Evolutionary conservation across 2,113 vertebrate genomes (phyloP).

Genomic region (Litocranius walleri): DNA sequence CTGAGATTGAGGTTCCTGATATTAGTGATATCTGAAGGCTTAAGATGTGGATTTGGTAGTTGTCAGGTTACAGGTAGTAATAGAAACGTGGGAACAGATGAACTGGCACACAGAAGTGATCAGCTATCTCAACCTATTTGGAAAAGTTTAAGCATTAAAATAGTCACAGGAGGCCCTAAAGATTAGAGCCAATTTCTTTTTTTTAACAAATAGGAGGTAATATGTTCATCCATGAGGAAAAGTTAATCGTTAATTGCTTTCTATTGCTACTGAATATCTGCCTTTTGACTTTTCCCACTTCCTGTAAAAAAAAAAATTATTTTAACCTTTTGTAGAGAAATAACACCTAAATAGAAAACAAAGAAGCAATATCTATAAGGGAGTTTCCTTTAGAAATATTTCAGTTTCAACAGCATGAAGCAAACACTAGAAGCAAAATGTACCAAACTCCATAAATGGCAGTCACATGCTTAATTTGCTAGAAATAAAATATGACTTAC

Average conservation of each 20-base stretch:
- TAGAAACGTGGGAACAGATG: background rate
- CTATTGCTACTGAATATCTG: background rate
- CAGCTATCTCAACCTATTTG: background rate
- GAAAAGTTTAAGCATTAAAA: slow-evolving; percentile 24
- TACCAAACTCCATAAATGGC: background rate
- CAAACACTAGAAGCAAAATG: slow-evolving; percentile 37
- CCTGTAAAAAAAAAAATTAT: background rate
- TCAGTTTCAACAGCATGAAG: slow-evolving; percentile 7
- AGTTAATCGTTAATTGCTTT: background rate
- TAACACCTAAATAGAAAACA: slow-evolving; percentile 10
- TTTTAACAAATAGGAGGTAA: background rate
- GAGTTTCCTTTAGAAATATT: slow-evolving; percentile 43
- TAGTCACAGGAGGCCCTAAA: background rate
- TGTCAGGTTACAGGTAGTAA: background rate
- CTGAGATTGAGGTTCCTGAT: background rate
- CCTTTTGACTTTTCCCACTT: background rate
- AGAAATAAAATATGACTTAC: slow-evolving; percentile 85
- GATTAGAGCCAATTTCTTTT: background rate
- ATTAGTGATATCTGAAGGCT: background rate
- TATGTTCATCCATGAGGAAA: slow-evolving; percentile 4
- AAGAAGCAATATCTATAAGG: background rate
- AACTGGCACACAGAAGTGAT: background rate
- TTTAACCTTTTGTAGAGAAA: slow-evolving; percentile 21
- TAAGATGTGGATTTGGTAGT: background rate
- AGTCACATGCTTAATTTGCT: slow-evolving; percentile 15